Conservation (phyloP, 2,797 vertebrate genomes). For the Tapirus indicus region DNA sequence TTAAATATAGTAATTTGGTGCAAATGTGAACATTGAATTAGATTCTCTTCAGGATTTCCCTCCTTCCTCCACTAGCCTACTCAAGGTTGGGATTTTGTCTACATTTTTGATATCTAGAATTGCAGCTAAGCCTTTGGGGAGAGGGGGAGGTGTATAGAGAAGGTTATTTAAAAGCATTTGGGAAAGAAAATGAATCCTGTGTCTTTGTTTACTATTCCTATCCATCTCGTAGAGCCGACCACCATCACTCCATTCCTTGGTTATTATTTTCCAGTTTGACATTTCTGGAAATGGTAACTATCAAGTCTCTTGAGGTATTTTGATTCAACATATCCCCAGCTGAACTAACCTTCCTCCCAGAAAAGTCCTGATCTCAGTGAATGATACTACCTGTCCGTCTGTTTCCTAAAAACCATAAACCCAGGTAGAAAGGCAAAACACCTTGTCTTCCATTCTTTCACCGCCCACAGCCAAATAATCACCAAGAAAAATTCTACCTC, state of each 20-base stretch:
- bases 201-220: neutral
- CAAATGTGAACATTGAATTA: neutral
- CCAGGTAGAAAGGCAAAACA: neutral
- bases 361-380: neutral
- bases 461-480: neutral
- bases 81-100: neutral
- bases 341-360: neutral
- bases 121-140: neutral
- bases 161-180: neutral
- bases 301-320: neutral
- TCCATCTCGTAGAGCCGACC: neutral
- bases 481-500: neutral
- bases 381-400: too few relatives aligned
- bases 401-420: neutral
- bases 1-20: conserved; percentile 50
- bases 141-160: accelerated
- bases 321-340: neutral
- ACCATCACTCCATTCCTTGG: too few relatives aligned
- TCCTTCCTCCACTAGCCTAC: neutral
- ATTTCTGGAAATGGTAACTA: neutral
- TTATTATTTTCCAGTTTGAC: neutral
- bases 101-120: neutral
- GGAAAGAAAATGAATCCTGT: neutral
- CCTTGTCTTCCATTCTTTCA: neutral
- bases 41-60: neutral